Percentiles rank a stretch among this genome's conserved stretches.
phyloP scores from a whole-genome alignment of 1,140 invertebrate genomes.

The Trichonephila inaurata region DNA sequence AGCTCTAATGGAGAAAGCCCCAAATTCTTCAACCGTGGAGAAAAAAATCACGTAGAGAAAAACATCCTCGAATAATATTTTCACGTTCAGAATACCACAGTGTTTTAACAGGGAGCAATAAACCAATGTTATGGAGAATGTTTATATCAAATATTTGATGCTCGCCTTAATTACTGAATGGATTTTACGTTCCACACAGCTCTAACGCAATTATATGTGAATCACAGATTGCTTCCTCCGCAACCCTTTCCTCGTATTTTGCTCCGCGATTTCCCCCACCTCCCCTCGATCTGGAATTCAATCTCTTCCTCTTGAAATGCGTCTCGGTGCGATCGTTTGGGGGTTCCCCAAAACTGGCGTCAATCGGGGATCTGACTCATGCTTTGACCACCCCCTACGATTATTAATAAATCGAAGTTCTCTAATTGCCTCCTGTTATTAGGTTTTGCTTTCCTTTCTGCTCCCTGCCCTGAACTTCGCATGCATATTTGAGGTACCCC shows the following conservation, averaged over 20 bases:
- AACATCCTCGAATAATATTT: too few relatives aligned
- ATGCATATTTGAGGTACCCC: too few relatives aligned
- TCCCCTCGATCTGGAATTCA: neutral
- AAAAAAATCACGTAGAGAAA: too few relatives aligned
- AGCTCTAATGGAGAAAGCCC: too few relatives aligned
- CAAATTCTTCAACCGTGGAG: too few relatives aligned
- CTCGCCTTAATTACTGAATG: neutral
- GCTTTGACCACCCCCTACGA: neutral
- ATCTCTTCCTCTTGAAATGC: neutral
- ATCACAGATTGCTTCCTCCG: neutral
- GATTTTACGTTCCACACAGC: neutral
- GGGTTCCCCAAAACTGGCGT: neutral
- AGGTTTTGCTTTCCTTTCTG: neutral
- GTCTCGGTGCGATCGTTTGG: neutral
- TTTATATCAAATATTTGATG: neutral
- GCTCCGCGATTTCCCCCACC: neutral
- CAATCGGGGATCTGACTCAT: neutral
- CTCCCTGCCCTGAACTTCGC: too few relatives aligned
- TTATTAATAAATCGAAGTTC: conserved; percentile 64
- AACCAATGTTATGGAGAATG: too few relatives aligned
- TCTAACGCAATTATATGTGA: neutral
- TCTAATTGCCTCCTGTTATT: conserved; percentile 41
- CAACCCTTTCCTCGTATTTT: neutral
- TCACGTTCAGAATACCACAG: too few relatives aligned
- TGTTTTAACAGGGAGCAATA: too few relatives aligned